Base-by-base conservation (phyloP, 2,797 vertebrate genomes). In the Tenualosa ilisha region DNA sequence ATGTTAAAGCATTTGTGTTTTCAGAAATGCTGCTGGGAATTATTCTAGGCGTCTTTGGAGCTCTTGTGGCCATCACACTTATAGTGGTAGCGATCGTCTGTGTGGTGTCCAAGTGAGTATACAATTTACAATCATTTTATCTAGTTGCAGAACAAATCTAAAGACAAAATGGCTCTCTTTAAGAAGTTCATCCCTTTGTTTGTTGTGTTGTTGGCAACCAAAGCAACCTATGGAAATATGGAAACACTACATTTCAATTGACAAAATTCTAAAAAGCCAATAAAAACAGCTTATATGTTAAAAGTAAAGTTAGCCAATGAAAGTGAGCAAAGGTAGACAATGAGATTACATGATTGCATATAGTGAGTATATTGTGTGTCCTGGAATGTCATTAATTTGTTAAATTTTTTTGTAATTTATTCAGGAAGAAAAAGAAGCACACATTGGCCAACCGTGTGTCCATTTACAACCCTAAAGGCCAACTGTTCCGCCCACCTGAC, bases 391-490 rank as follows among this genome's bases (percentile, higher is more conserved):
- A 40, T 68, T 37, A 31, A 59, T 22, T 24, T 84, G 9, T 24
- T 83, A 83, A 12, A 56, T 83, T 75, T 59, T 46, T 15, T 50
- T 31, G 84, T 3, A 49, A 5, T 53, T 79, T 50, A 37, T 90
- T 88, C 88, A 95, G 94, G 91, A 98, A 96, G 93, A 96, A 95
- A 93, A 94, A 89, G 86, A 93, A 92, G 81, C 89, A 85, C 6
- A 92, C 86, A 0, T 84, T 87, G 20, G 85, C 22, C 49, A 93
- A 90, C 0, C 90, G 94, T 0, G 46, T 92, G 0, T 97, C 97
- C 81, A 94, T 97, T 89, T 98, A 96, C 92, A 96, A 98, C 0
- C 75, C 94, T 50, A 96, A 94, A 0, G 91, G 96, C 86, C 96
- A 94, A 3, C 95, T 96, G 22, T 96, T 96, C 89, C 86, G 94